Percentiles rank a stretch among this genome's conserved stretches.
These are phyloP conservation scores for Lasioglossum leucozonium DNA, from an alignment of 2,888 invertebrate genomes.

Conservation along the genomic window DNA sequence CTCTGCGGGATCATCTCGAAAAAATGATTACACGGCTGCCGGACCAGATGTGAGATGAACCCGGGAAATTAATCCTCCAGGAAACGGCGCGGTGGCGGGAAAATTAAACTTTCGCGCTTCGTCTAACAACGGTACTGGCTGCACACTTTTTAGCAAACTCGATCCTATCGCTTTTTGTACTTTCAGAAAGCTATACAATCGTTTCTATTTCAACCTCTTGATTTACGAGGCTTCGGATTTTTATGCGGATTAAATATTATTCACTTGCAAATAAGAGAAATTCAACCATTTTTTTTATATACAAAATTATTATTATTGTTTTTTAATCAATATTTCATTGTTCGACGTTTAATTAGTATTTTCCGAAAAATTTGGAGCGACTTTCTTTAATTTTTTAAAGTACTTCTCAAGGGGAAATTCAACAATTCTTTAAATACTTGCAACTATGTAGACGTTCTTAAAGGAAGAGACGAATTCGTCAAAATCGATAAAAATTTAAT, in stretches of 20 bases:
- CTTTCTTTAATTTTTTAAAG: too few species aligned
- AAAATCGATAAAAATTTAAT: not conserved
- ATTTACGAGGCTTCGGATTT: not conserved
- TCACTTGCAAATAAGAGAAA: too few species aligned
- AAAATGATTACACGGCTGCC: slow-evolving; percentile 5
- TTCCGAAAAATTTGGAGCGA: too few species aligned
- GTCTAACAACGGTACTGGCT: not conserved
- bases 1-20: not conserved
- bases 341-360: too few species aligned
- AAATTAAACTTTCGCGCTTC: not conserved
- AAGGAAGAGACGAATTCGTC: not conserved
- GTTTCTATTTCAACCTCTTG: not conserved
- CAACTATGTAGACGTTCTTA: not conserved
- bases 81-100: not conserved
- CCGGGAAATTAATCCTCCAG: not conserved
- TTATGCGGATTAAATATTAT: not conserved
- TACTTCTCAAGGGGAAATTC: too few species aligned
- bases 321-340: too few species aligned
- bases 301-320: too few species aligned
- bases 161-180: not conserved
- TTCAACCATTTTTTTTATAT: too few species aligned
- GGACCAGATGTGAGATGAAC: not conserved
- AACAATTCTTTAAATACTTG: too few species aligned
- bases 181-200: not conserved
- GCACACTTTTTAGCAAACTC: not conserved